A percentile compares a stretch with the other conserved stretches of the same genome.
These are phyloP conservation scores for roundworm (Caenorhabditis elegans) DNA, from an alignment of 1,140 invertebrate genomes.

Conservation along the genomic window WBcel235 BX284604.4:7445001-7445500, in stretches of 20 bases:
- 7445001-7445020: too few species aligned
- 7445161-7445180: slow-evolving; percentile 82
- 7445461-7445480: slow-evolving; percentile 17
- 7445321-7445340: neutral
- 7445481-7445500: neutral
- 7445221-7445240: slow-evolving; percentile 58
- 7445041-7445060: too few species aligned
- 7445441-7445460: neutral
- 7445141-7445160: slow-evolving; percentile 80
- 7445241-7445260: neutral
- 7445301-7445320: slow-evolving; percentile 73
- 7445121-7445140: slow-evolving; percentile 84
- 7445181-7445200: slow-evolving; percentile 88
- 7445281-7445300: slow-evolving; percentile 83
- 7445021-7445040: too few species aligned
- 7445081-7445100: too few species aligned
- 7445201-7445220: slow-evolving; percentile 86
- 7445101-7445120: slow-evolving; percentile 73
- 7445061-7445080: too few species aligned
- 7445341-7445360: neutral
- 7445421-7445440: neutral
- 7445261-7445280: slow-evolving; percentile 80
- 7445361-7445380: neutral
- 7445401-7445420: neutral
- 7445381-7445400: neutral